Conservation (phyloP, 1,140 invertebrate genomes). For the Drosophila parabipectinata region DNA sequence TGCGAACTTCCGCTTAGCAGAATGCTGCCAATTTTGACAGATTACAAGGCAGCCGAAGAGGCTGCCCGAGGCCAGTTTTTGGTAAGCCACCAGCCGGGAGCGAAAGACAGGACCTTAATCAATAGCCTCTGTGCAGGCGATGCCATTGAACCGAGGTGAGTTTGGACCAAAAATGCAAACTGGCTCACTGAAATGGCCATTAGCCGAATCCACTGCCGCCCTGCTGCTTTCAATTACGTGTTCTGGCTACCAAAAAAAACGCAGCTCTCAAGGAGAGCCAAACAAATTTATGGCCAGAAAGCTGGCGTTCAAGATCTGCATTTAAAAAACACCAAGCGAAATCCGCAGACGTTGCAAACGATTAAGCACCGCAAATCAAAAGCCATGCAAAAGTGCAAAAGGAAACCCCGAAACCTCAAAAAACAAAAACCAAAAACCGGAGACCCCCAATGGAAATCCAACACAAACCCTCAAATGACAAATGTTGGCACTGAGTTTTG, state of each 20-base stretch:
- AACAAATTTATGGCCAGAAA: conserved; percentile 70
- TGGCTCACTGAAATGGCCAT: conserved; percentile 25
- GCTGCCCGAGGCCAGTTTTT: conserved; percentile 21
- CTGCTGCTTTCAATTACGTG: conserved; percentile 77
- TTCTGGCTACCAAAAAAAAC: conserved; percentile 27
- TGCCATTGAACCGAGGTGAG: conserved; percentile 64
- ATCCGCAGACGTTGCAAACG: conserved; percentile 70
- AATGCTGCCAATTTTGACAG: conserved; percentile 76
- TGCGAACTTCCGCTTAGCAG: conserved; percentile 66
- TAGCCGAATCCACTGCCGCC: conserved; percentile 34
- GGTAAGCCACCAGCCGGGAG: conserved; percentile 58
- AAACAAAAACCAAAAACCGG: conserved; percentile 1
- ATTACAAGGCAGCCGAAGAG: conserved; percentile 69
- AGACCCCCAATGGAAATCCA: conserved; percentile 42
- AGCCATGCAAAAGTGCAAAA: conserved; percentile 45
- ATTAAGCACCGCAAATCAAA: conserved; percentile 78
- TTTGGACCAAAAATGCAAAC: conserved; percentile 40
- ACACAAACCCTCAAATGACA: conserved; percentile 69
- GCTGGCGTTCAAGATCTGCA: conserved; percentile 51
- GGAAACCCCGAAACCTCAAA: conserved; percentile 33
- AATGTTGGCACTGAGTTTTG: conserved; percentile 62
- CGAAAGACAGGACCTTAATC: conserved; percentile 53
- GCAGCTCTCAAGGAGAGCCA: conserved; percentile 13
- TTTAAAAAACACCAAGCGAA: conserved; percentile 43
- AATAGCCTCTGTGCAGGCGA: conserved; percentile 58